Evolutionary conservation across 2,797 vertebrate species (phyloP), one percentile per base, ranked within the genome.

Genomic region (Dryobates pubescens): DNA sequence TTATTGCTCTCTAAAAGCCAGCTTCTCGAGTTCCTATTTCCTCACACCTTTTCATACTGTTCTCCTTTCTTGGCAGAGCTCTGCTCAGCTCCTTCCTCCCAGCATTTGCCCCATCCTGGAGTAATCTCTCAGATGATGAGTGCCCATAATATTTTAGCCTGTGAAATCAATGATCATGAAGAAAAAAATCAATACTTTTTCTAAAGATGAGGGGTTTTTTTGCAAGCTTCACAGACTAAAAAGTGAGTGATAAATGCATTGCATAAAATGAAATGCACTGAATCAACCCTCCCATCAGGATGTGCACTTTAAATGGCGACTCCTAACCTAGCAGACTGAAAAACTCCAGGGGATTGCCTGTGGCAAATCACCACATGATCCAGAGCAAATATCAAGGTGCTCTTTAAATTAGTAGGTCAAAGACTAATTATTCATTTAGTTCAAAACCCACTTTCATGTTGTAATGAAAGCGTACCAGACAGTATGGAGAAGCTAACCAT

Each of bases 381-480:
- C 69, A 82, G 20, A 85, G 67, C 54, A 88, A 86, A 80, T 56
- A 15, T 76, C 86, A 94, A 81, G 20, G 45, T 74, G 45, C 64
- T 63, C 59, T 81, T 71, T 18, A 79, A 86, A 86, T 61, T 54
- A 81, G 24, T 30, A 79, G 77, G 78, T 91, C 90, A 79, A 83
- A 86, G 54, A 79, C 62, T 88, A 90, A 75, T 59, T 57, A 85
- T 41, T 64, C 13, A 51, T 78, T 74, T 64, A 5, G 20, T 30
- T 10, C 58, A 32, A 92, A 82, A 36, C 23, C 16, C 62, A 77
- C 14, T 32, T 88, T 74, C 30, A 27, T 4, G 6, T 43, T 74
- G 58, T 5, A 77, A 87, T 47, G 41, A 72, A 81, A 70, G 7
- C 2, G 3, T 20, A 45, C 32, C 53, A 49, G 27, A 63, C 14